A percentile compares a stretch with the other conserved stretches of the same genome.
These are phyloP conservation scores for Papilio protenor DNA, from an alignment of 2,888 invertebrate genomes.

Conservation along the genomic window DNA sequence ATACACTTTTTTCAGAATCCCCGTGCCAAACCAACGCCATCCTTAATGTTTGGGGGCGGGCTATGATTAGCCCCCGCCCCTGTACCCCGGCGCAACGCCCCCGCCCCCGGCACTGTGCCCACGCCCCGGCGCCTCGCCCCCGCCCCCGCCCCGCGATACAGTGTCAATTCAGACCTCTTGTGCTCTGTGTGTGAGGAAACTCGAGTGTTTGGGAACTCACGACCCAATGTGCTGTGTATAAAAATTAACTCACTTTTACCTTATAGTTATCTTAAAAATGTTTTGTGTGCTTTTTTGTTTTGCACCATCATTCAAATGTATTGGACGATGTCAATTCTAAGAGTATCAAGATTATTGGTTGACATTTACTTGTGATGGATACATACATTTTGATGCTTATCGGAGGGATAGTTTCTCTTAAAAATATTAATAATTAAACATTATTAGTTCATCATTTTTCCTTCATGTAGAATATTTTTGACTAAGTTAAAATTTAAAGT, in stretches of 20 bases:
- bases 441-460: too few relatives aligned
- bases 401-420: neutral
- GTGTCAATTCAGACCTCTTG: conserved; percentile 15
- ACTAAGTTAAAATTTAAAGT: too few relatives aligned
- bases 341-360: neutral
- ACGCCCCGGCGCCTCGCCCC: conserved; percentile 5
- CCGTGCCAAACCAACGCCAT: conserved; percentile 76
- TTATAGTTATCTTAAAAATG: neutral
- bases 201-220: neutral
- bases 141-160: neutral
- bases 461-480: too few relatives aligned
- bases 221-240: neutral
- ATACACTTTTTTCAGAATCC: conserved; percentile 62
- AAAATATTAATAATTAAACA: neutral
- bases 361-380: neutral
- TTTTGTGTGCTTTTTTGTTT: neutral
- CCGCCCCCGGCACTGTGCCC: neutral
- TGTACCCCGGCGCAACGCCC: conserved; percentile 21
- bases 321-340: neutral
- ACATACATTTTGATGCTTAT: neutral
- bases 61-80: conserved; percentile 55
- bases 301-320: neutral
- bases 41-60: conserved; percentile 63
- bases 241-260: neutral
- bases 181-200: neutral